Percentiles rank a stretch among this genome's conserved stretches.
Evolutionary conservation across 2,797 vertebrate genomes (phyloP).

Genomic region (Chrysocyon brachyurus): DNA sequence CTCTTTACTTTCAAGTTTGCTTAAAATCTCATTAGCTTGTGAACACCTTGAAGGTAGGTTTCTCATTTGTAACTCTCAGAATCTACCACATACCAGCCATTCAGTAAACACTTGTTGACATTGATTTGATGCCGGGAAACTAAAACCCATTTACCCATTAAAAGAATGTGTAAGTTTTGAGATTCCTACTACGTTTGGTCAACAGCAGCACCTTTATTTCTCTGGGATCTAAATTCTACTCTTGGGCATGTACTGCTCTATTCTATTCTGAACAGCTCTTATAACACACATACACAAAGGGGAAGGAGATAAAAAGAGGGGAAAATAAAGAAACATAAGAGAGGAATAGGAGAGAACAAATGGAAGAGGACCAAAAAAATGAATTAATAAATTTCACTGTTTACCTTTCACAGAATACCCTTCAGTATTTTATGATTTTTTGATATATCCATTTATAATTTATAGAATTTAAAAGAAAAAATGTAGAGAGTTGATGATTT

Average conservation of each 20-base stretch:
- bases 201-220: background rate
- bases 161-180: background rate
- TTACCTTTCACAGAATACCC: slow-evolving; percentile 4
- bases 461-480: slow-evolving; percentile 41
- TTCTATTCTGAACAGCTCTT: slow-evolving; percentile 5
- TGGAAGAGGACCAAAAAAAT: background rate
- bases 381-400: background rate
- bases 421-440: background rate
- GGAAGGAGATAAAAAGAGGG: background rate
- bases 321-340: background rate
- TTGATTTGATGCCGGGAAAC: background rate
- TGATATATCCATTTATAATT: background rate
- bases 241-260: background rate
- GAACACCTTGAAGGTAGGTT: background rate
- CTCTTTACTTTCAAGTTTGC: background rate
- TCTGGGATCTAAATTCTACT: slow-evolving; percentile 12
- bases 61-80: background rate
- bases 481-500: background rate
- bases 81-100: background rate
- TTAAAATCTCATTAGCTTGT: background rate
- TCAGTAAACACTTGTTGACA: background rate
- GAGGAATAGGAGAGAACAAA: background rate
- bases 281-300: background rate
- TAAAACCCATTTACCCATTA: background rate
- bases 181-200: background rate